Evolutionary conservation across 2,888 invertebrate species (phyloP).

Genomic region (Notocelia uddmanniana): DNA sequence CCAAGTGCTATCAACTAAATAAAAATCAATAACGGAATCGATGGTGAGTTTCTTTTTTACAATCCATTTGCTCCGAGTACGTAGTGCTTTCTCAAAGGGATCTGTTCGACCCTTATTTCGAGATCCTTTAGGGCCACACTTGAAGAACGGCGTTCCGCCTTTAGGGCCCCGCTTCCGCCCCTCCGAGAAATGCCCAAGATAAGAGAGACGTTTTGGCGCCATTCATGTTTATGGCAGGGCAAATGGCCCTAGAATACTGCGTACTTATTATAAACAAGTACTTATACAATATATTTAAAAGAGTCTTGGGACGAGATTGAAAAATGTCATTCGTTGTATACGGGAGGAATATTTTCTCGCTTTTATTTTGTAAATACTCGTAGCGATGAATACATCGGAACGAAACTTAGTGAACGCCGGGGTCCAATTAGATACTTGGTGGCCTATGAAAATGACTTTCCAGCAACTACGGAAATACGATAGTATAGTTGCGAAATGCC

Average conservation of each 20-base stretch:
- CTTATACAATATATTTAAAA: conserved; percentile 65
- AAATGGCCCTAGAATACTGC: conserved; percentile 83
- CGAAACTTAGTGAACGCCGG: conserved; percentile 45
- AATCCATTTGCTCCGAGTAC: conserved; percentile 83
- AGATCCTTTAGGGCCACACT: conserved; percentile 83
- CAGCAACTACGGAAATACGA: conserved; percentile 36
- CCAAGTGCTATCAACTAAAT: conserved; percentile 66
- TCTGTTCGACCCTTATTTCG: conserved; percentile 79
- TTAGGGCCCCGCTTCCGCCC: conserved; percentile 81
- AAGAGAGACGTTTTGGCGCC: conserved; percentile 85
- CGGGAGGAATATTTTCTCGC: conserved; percentile 32
- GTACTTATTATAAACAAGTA: conserved; percentile 84
- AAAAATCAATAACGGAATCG: conserved; percentile 83
- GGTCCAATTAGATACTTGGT: conserved; percentile 47
- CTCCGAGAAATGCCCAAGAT: conserved; percentile 83
- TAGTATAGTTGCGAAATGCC: conserved; percentile 23
- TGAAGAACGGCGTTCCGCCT: conserved; percentile 76
- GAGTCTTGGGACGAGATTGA: conserved; percentile 57
- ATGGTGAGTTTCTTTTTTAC: conserved; percentile 78
- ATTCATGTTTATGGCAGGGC: conserved; percentile 84
- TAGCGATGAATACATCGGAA: conserved; percentile 38
- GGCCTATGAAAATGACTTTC: conserved; percentile 42
- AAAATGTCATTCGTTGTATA: conserved; percentile 55
- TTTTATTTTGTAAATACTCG: conserved; percentile 29
- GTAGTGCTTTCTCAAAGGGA: conserved; percentile 80